Evolutionary conservation across 2,113 vertebrate species (phyloP).

Genomic region (Pygoscelis antarcticus): DNA sequence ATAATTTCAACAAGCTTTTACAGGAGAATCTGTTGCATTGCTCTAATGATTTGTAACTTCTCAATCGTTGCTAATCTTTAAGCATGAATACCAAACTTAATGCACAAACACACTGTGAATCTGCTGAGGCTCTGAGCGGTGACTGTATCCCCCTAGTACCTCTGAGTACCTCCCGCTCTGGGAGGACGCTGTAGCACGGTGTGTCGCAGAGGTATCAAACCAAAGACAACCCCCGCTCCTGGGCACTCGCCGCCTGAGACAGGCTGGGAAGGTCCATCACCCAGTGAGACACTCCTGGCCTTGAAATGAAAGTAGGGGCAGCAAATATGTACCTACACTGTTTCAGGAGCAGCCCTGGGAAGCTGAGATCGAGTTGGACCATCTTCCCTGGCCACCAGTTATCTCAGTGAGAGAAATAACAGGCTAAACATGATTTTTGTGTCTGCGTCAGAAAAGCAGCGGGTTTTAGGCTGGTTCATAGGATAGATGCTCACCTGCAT

Average conservation of each 20-base stretch:
- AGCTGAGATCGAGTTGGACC: not conserved
- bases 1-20: not conserved
- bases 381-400: not conserved
- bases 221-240: not conserved
- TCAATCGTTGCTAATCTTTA: not conserved
- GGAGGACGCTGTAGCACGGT: not conserved
- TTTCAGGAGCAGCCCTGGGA: not conserved
- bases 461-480: not conserved
- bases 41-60: not conserved
- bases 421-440: not conserved
- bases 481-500: not conserved
- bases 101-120: not conserved
- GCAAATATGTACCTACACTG: fast-evolving
- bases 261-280: not conserved
- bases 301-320: not conserved
- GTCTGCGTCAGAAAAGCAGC: not conserved
- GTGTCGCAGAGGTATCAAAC: fast-evolving
- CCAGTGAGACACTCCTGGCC: not conserved
- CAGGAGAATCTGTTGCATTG: not conserved
- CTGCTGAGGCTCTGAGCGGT: not conserved
- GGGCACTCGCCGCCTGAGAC: not conserved
- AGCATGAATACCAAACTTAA: not conserved
- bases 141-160: not conserved
- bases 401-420: not conserved
- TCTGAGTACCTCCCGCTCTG: not conserved